Evolutionary conservation across 2,113 vertebrate species (phyloP).

Genomic region (Okapia johnstoni): DNA sequence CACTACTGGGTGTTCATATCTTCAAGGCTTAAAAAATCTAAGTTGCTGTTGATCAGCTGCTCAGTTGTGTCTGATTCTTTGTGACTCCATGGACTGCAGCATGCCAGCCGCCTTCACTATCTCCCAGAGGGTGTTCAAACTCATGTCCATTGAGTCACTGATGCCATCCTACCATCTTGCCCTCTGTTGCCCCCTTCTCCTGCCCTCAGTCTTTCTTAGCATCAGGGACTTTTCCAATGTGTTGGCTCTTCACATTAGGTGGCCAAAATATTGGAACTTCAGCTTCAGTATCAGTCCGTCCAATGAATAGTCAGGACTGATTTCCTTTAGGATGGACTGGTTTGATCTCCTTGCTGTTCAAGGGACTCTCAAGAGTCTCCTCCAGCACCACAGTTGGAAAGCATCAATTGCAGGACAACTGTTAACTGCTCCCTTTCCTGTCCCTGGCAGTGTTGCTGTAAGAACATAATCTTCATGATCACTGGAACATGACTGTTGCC

Average conservation of each 20-base stretch:
- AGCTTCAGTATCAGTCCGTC: background rate
- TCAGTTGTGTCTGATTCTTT: background rate
- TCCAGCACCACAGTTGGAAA: background rate
- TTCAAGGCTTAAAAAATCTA: rapidly evolving
- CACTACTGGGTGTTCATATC: rapidly evolving
- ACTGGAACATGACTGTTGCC: rapidly evolving
- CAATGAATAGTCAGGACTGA: background rate
- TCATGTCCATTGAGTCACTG: background rate
- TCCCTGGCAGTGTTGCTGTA: rapidly evolving
- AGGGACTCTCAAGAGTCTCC: background rate
- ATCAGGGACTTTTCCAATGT: background rate
- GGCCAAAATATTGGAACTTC: background rate
- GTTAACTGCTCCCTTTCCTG: too few species aligned
- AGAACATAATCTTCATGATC: background rate
- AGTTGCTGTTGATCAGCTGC: background rate
- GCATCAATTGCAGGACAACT: background rate
- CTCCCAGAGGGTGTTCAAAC: background rate
- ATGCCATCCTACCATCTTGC: background rate
- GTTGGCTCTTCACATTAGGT: background rate
- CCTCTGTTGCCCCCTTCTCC: background rate
- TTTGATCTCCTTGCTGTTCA: background rate
- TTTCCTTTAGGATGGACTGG: background rate
- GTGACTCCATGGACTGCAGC: background rate
- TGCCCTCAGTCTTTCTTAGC: background rate
- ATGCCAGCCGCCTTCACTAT: background rate